A percentile compares a stretch with the other conserved stretches of the same genome.
Conservation (phyloP, 2,113 vertebrate genomes). For the Dolichallabes microphthalmus region DNA sequence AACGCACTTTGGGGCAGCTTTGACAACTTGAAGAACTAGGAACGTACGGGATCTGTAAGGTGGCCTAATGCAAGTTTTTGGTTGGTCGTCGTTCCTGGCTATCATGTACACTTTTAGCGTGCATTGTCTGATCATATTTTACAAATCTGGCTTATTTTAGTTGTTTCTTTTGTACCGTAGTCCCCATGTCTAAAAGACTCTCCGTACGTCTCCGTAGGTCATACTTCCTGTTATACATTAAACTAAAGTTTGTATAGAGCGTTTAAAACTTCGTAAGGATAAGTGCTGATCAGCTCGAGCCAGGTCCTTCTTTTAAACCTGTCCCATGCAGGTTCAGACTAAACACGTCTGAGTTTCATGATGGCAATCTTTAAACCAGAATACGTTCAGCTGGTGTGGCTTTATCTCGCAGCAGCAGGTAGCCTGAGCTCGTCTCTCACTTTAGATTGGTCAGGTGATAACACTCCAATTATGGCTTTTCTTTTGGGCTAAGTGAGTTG, state of each 20-base stretch:
- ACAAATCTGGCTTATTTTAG: background rate
- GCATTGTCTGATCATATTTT: background rate
- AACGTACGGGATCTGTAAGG: background rate
- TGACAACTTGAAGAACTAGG: no score
- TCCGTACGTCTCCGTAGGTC: no score
- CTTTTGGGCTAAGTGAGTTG: background rate
- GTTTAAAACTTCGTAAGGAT: background rate
- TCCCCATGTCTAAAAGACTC: background rate
- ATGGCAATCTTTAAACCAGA: slow-evolving; percentile 41
- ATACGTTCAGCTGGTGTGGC: slow-evolving; percentile 20
- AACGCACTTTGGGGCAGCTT: no score
- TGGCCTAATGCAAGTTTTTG: background rate
- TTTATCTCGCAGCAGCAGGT: slow-evolving; percentile 16
- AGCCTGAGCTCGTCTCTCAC: background rate
- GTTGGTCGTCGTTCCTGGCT: no score
- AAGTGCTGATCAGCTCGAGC: no score
- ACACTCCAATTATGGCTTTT: background rate
- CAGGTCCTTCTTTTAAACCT: background rate
- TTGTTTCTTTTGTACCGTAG: background rate
- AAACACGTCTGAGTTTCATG: slow-evolving; percentile 45
- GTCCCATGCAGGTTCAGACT: slow-evolving; percentile 48
- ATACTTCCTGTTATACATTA: background rate
- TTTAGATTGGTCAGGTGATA: background rate
- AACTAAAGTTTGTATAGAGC: background rate
- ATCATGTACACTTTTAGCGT: no score